phyloP scores from a whole-genome alignment of 2,113 vertebrate genomes.

The Percina caprodes region DNA sequence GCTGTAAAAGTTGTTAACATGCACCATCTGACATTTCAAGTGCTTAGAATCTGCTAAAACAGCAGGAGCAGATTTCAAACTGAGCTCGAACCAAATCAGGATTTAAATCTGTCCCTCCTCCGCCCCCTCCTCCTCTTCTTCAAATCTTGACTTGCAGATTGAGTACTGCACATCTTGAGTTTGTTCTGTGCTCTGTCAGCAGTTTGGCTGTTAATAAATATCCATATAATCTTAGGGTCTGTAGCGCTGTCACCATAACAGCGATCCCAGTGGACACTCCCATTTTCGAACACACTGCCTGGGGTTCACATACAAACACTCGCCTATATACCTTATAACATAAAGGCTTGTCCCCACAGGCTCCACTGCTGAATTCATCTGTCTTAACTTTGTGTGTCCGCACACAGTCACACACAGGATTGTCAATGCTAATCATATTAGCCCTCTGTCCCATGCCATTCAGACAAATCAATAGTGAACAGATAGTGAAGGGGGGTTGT shows the following conservation, averaged over 20 bases:
- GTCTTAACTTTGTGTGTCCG: slow-evolving; percentile 15
- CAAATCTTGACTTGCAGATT: background rate
- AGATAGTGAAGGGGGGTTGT: slow-evolving; percentile 34
- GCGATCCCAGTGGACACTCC: background rate
- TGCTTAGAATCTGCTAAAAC: slow-evolving; percentile 32
- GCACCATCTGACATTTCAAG: slow-evolving; percentile 28
- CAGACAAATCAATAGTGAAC: slow-evolving; percentile 55
- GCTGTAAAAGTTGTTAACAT: slow-evolving; percentile 23
- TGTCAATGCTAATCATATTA: slow-evolving; percentile 72
- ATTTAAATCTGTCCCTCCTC: slow-evolving; percentile 5
- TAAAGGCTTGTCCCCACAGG: background rate
- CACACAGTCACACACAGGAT: slow-evolving; percentile 21
- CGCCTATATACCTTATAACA: slow-evolving; percentile 23
- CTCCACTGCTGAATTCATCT: slow-evolving; percentile 18
- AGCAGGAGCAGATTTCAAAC: slow-evolving; percentile 45
- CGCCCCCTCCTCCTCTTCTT: background rate
- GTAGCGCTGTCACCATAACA: slow-evolving; percentile 10
- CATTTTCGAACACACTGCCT: background rate
- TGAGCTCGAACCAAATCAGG: slow-evolving; percentile 43
- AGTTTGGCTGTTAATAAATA: slow-evolving; percentile 2
- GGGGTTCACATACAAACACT: slow-evolving; percentile 13
- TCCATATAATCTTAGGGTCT: slow-evolving; percentile 6
- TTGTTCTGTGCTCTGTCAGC: slow-evolving; percentile 22
- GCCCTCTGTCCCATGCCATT: slow-evolving; percentile 46
- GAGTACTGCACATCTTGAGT: slow-evolving; percentile 10